A percentile compares a stretch with the other conserved stretches of the same genome.
phyloP scores from a whole-genome alignment of 2,113 vertebrate genomes.

The Astatotilapia flaviijosephi region DNA sequence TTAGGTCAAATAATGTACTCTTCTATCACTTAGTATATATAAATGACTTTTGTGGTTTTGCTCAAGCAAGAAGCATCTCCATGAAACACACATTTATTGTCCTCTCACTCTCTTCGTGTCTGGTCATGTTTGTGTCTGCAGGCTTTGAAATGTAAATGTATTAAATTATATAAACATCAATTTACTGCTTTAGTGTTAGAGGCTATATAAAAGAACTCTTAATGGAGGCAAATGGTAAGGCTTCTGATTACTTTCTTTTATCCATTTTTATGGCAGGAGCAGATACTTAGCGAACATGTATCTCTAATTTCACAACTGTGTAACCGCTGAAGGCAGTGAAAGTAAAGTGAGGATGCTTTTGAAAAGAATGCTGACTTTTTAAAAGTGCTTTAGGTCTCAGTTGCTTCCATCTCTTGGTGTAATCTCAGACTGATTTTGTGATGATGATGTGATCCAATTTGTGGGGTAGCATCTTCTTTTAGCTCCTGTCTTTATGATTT shows the following conservation, averaged over 20 bases:
- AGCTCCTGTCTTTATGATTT: neutral
- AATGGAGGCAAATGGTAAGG: neutral
- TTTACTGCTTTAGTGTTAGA: neutral
- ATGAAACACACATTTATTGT: neutral
- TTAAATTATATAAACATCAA: neutral
- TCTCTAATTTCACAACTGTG: neutral
- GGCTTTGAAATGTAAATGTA: neutral
- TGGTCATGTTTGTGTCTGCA: neutral
- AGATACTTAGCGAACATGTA: neutral
- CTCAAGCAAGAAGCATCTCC: neutral
- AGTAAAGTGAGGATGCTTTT: neutral
- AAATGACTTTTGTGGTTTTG: neutral
- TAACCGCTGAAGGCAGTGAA: neutral
- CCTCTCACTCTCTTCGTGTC: neutral
- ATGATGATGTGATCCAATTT: neutral
- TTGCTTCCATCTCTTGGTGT: neutral
- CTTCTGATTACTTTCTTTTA: neutral
- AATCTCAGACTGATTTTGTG: neutral
- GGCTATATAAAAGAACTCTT: neutral
- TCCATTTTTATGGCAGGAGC: neutral
- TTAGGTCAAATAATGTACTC: neutral
- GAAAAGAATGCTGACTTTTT: neutral
- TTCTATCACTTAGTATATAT: neutral
- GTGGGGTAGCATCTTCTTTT: neutral
- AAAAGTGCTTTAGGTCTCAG: neutral